A percentile compares a stretch with the other conserved stretches of the same genome.
These are phyloP conservation scores for Plutella xylostella DNA, from an alignment of 2,888 invertebrate genomes.

Conservation along the genomic window DNA sequence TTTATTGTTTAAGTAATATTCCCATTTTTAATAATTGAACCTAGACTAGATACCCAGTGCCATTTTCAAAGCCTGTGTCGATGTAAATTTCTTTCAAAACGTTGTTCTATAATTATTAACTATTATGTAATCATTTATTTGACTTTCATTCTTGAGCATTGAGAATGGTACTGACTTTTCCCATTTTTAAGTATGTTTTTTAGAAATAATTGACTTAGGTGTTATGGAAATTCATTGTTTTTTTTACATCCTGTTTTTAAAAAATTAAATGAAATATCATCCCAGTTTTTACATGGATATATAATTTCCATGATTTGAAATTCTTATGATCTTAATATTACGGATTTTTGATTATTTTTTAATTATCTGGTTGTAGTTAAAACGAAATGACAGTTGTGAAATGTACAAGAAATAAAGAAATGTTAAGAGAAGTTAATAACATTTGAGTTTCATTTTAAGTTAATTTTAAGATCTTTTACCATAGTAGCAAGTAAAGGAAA, in stretches of 20 bases:
- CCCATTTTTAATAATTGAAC: conserved; percentile 51
- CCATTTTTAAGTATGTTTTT: conserved; percentile 28
- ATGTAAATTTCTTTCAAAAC: conserved; percentile 21
- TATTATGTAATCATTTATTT: conserved; percentile 8
- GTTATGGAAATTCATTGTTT: conserved; percentile 38
- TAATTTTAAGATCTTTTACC: conserved; percentile 25
- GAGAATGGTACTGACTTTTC: conserved; percentile 37
- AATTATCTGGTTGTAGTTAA: conserved; percentile 34
- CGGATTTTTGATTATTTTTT: conserved; percentile 17
- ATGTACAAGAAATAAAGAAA: conserved; percentile 62
- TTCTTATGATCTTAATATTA: too few relatives aligned
- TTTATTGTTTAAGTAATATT: conserved; percentile 57
- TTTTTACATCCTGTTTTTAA: too few relatives aligned
- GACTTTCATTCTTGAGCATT: conserved; percentile 24
- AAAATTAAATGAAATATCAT: too few relatives aligned
- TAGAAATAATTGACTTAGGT: conserved; percentile 33
- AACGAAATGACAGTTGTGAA: conserved; percentile 43
- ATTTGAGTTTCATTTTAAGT: conserved; percentile 52
- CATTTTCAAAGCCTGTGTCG: conserved; percentile 39
- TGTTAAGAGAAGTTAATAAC: conserved; percentile 50
- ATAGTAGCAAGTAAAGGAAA: neutral
- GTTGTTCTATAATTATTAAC: conserved; percentile 8
- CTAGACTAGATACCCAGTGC: conserved; percentile 24
- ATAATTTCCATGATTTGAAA: too few relatives aligned
- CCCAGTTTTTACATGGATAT: too few relatives aligned